phyloP scores from a whole-genome alignment of 1,140 invertebrate species.

The Drosophila sucinea region DNA sequence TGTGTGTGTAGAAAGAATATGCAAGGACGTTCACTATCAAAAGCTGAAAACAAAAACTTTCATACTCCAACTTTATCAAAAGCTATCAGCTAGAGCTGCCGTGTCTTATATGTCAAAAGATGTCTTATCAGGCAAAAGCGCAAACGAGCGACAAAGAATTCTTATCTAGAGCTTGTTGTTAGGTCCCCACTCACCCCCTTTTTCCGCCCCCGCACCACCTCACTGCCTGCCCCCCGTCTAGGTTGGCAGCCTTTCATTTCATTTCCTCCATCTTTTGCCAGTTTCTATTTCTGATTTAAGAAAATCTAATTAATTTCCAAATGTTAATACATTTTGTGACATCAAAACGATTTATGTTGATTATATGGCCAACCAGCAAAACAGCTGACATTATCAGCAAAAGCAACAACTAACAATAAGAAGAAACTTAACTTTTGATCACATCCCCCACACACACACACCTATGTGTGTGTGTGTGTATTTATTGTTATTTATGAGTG shows the following conservation, averaged over 20 bases:
- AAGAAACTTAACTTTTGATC: constrained; percentile 34
- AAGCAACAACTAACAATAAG: constrained; percentile 6
- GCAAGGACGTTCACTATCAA: constrained; percentile 69
- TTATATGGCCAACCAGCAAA: constrained; percentile 32
- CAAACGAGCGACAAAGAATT: constrained; percentile 23
- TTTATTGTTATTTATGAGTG: constrained; percentile 71
- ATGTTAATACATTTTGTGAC: constrained; percentile 73
- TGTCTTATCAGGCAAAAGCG: constrained; percentile 59
- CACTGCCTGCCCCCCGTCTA: neutral
- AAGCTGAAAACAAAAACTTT: constrained; percentile 42
- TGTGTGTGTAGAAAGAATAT: neutral
- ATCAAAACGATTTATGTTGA: constrained; percentile 75
- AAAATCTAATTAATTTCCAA: constrained; percentile 77
- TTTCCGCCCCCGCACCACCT: neutral
- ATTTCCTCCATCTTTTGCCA: constrained; percentile 8
- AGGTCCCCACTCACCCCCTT: neutral
- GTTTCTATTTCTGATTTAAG: constrained; percentile 26
- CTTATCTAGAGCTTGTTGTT: constrained; percentile 52
- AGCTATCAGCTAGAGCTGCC: constrained; percentile 52
- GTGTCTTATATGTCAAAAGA: constrained; percentile 60
- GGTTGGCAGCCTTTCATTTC: neutral
- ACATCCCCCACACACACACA: constrained; percentile 8
- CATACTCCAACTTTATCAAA: constrained; percentile 60
- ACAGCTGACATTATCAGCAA: constrained; percentile 9
- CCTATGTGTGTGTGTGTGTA: constrained; percentile 32